Base-by-base conservation (phyloP, 2,888 invertebrate species). In the Lithosia quadra region DNA sequence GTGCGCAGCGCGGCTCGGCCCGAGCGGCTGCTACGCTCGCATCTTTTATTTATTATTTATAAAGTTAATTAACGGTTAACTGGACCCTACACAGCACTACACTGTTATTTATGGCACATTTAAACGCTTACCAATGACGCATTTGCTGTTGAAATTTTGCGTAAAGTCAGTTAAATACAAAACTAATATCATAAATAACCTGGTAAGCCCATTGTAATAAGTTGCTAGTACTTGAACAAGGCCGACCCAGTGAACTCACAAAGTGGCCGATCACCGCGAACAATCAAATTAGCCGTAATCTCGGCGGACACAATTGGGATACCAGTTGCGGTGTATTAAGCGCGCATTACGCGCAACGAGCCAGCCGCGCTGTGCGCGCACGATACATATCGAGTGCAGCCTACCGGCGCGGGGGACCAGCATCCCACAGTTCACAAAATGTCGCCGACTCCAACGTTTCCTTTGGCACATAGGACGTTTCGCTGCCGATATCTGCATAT, bases 11-110 rank as follows among this genome's bases (percentile, higher is more conserved):
- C 57, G 56, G 10, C 65, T 10, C 73, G 36, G 57, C 62, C 57
- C 57, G 58, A 59, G 66, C 57, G 56, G 60, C 59, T 63, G 22
- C 43, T 49, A 24, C 56, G 57, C 24, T 28, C 15, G 34, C 62
- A 59, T 79, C 81, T 85, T 86, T 86, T 80, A 78, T 87, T 84
- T 82, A 83, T 87, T 85, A 86, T 89, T 87, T 88, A 90, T 87
- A 84, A 76, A 83, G 81, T 86, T 88, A 89, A 90, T 90, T 85
- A 88, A 77, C 77, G 77, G 81, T 74, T 76, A 75, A 78, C 71
- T 59, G 77, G 66, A 76, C 73, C 49, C 59, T 24, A 59, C 61
- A 67, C 68, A 64, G 66, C 49, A 49, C 49, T 24, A 65, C 69
- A 18, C 61, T 28, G n/a, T 43, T 49, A 70, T 74, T 71, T 72